phyloP scores from a whole-genome alignment of 1,140 invertebrate species.

The Tigriopus japonicus region DNA sequence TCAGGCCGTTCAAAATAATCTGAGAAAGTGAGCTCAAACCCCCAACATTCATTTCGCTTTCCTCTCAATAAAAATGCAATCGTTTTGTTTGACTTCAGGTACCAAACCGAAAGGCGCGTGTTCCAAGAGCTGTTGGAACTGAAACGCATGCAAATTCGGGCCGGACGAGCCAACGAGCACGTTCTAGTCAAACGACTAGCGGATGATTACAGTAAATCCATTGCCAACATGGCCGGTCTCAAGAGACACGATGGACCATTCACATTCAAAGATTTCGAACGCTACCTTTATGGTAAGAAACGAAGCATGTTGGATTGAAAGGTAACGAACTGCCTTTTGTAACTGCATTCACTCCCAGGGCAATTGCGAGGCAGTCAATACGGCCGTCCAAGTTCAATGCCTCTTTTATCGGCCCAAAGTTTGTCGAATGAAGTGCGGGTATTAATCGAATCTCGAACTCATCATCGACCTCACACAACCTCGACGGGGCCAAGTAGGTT shows the following conservation, averaged over 20 bases:
- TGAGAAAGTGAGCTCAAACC: background rate
- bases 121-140: conserved; percentile 83
- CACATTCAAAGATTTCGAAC: conserved; percentile 69
- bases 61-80: too few species aligned
- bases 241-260: conserved; percentile 47
- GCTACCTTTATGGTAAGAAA: conserved; percentile 58
- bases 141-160: conserved; percentile 74
- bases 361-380: background rate
- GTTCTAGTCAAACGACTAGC: conserved; percentile 63
- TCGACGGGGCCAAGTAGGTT: too few species aligned
- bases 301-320: background rate
- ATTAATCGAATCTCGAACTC: too few species aligned
- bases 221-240: conserved; percentile 44
- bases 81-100: conserved; percentile 35
- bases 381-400: background rate
- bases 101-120: conserved; percentile 74
- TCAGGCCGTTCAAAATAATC: too few species aligned
- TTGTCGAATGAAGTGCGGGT: too few species aligned
- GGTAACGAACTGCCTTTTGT: background rate
- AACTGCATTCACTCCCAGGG: background rate
- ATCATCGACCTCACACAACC: too few species aligned
- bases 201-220: conserved; percentile 58
- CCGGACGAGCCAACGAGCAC: conserved; percentile 66
- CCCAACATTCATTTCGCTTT: conserved; percentile 10
- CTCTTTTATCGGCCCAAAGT: background rate